Evolutionary conservation across 2,113 vertebrate genomes (phyloP), one percentile per base, ranked within the genome.

Genomic region (Geothlypis trichas): DNA sequence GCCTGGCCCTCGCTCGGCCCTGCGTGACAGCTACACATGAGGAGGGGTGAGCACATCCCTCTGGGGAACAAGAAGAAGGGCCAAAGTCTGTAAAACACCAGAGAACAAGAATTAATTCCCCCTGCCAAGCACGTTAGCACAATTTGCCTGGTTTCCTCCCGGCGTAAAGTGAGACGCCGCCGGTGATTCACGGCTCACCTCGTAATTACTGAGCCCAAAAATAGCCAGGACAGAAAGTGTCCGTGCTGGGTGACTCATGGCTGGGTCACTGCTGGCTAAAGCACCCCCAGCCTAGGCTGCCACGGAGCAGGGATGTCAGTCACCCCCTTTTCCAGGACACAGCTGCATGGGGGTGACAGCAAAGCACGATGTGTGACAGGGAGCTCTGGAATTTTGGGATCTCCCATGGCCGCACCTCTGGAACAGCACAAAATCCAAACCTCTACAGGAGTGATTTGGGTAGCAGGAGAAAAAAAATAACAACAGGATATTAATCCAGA

Each of bases 141-240:
- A 76, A 66, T 79, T 87, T 92, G 66, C 86, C 80, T 59, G 92
- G 92, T 93, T 96, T 96, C 91, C 93, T 81, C 81, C 87, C 4
- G 13, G 78, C 7, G 12, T 74, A 61, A 83, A 87, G 73, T 9
- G 52, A 95, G 94, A 95, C 93, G 75, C 66, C 93, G 73, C 66
- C 22, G 39, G 84, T 97, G 97, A 97, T 87, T 98, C 98, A 97
- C 86, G 54, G 88, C 88, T 93, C 95, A 86, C 93, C 82, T 89
- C 82, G 1, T 71, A 95, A 97, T 92, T 52, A 68, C 79, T 0
- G 13, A 28, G 21, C 93, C 89, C 89, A 77, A 94, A 96, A 95
- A 89, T 65, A 95, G 85, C 79, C 59, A 57, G 52, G 78, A 30
- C 2, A 66, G 95, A 95, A 95, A 96, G 86, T 28, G 39, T 16